Evolutionary conservation across 2,797 vertebrate species (phyloP), one percentile per base, ranked within the genome.

Genomic region (Sebastes cheni): DNA sequence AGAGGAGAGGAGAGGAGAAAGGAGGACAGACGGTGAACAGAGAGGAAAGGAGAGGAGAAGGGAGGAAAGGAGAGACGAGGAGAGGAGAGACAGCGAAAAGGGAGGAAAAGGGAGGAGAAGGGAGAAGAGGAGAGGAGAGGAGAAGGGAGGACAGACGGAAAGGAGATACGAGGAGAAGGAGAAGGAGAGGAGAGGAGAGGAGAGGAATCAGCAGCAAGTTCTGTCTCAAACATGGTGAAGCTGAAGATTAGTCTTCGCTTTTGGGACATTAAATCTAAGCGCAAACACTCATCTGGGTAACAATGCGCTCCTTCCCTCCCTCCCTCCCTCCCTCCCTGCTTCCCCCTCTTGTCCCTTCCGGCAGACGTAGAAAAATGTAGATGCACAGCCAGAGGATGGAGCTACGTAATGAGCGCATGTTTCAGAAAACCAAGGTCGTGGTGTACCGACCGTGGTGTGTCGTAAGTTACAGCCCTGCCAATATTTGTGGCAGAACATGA

Each of bases 361-460:
- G 39, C 66, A 67, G 46, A 5, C 9, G 2, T 8, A 18, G 52
- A 68, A 4, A 20, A 61, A 81, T 23, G 65, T n/a, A 82, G 70
- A 79, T 18, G 32, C 59, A 50, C 67, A 61, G 67, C 74, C 46
- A 34, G 78, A 74, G 75, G 78, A 65, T 6, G 34, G 7, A 67
- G 77, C 67, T 11, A 23, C 6, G 20, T 66, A 79, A 75, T 59
- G 22, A 84, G 59, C 1, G 55, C 54, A 58, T 70, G 77, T 78
- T 80, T 77, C 61, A 62, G 39, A 72, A 78, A 75, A 61, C 20
- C 68, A 81, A 82, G 84, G 82, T 81, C 54, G 20, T 22, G 30
- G 42, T 55, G 71, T 6, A 59, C 61, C 68, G 27, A 29, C 27
- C 29, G 29, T 29, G 29, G 29, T 29, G 29, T 29, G 29, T 29